Conservation (phyloP, 2,797 vertebrate species). For the Molossus molossus region DNA sequence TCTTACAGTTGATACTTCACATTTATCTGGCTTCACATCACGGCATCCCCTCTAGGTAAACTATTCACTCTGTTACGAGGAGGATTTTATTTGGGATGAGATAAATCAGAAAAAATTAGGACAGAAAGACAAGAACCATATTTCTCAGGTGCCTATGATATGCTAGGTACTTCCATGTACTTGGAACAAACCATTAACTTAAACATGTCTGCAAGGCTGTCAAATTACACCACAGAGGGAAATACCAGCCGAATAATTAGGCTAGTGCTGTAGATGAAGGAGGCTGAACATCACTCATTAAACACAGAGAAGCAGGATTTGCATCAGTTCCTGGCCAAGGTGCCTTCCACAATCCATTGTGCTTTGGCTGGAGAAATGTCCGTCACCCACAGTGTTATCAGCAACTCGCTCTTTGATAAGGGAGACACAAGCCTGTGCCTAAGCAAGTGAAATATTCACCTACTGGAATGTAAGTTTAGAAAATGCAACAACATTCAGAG, state of each 20-base stretch:
- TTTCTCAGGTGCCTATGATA: not conserved
- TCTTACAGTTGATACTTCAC: not conserved
- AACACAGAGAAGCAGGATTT: slow-evolving; percentile 72
- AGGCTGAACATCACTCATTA: slow-evolving; percentile 75
- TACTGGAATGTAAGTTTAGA: slow-evolving; percentile 68
- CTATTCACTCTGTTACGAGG: slow-evolving; percentile 28
- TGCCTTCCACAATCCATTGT: slow-evolving; percentile 50
- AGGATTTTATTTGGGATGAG: slow-evolving; percentile 7
- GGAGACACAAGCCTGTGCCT: slow-evolving; percentile 67
- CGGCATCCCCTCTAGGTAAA: not conserved
- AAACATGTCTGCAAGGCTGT: slow-evolving; percentile 27
- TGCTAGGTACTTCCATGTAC: not conserved
- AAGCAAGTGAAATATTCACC: slow-evolving; percentile 65
- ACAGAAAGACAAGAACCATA: not conserved
- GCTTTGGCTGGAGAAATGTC: slow-evolving; percentile 52
- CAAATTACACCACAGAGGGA: not conserved
- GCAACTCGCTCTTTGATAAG: slow-evolving; percentile 75
- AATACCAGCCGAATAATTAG: slow-evolving; percentile 74
- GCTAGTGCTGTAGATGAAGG: slow-evolving; percentile 54
- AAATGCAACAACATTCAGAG: slow-evolving; percentile 69
- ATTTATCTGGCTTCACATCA: not conserved
- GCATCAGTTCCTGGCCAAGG: slow-evolving; percentile 63
- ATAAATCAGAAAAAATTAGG: not conserved
- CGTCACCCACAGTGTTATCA: slow-evolving; percentile 69
- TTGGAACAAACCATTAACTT: slow-evolving; percentile 30